Evolutionary conservation across 1,140 invertebrate species (phyloP).

Genomic region (Orchestia grillus): DNA sequence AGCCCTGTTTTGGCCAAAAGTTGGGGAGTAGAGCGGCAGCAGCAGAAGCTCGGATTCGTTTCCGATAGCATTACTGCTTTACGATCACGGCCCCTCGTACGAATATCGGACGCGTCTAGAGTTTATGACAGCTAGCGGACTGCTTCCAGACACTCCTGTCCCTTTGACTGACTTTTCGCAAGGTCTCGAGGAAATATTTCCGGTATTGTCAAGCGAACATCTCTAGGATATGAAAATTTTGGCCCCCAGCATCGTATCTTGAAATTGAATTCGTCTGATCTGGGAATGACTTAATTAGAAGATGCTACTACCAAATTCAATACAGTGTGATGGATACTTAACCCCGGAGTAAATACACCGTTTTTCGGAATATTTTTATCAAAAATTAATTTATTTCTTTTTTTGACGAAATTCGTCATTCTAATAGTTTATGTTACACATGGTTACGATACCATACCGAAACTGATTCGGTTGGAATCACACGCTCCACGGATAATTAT

Average conservation of each 20-base stretch:
- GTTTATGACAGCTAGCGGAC: conserved; percentile 44
- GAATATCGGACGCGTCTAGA: conserved; percentile 46
- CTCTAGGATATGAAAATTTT: not conserved
- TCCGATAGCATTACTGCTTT: conserved; percentile 54
- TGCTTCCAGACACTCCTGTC: conserved; percentile 14
- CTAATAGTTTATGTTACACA: no score
- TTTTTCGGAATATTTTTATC: no score
- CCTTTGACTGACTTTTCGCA: not conserved
- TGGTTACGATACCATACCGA: no score
- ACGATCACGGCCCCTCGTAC: conserved; percentile 25
- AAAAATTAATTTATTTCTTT: no score
- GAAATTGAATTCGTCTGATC: not conserved
- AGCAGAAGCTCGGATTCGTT: conserved; percentile 50
- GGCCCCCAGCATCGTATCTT: not conserved
- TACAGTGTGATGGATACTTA: no score
- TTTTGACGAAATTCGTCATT: no score
- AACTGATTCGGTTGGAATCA: no score
- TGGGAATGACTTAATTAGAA: not conserved
- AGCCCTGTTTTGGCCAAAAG: conserved; percentile 39
- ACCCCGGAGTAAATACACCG: no score
- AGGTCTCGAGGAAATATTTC: not conserved
- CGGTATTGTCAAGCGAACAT: not conserved
- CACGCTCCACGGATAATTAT: no score
- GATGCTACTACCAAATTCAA: not conserved
- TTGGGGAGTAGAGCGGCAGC: not conserved